These are phyloP conservation scores for Elysia crispata DNA, from an alignment of 2,888 invertebrate genomes.

Conservation along the genomic window DNA sequence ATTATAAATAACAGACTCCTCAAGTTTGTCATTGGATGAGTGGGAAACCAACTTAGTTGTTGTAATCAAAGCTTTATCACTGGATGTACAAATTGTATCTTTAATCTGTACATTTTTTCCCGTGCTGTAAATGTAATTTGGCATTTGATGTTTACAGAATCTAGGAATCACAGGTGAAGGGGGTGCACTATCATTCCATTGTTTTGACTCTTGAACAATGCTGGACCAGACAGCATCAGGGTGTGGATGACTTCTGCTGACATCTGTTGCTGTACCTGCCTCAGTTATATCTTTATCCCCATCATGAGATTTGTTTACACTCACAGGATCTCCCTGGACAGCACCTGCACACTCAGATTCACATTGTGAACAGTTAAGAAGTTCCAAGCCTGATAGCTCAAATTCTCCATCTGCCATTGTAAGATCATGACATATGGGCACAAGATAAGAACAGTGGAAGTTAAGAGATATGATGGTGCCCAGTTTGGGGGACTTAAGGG, in stretches of 20 bases:
- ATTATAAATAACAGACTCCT: too few relatives aligned
- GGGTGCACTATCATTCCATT: background rate
- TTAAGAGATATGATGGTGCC: conserved; percentile 37
- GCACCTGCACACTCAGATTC: background rate
- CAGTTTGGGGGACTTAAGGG: conserved; percentile 23
- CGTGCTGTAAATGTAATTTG: conserved; percentile 14
- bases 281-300: too few relatives aligned
- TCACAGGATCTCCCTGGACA: too few relatives aligned
- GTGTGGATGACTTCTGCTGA: too few relatives aligned
- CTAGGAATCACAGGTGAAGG: background rate
- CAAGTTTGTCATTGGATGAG: too few relatives aligned
- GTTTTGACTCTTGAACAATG: background rate
- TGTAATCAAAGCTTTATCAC: too few relatives aligned
- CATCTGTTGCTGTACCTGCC: too few relatives aligned
- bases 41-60: too few relatives aligned
- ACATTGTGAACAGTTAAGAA: conserved; percentile 3
- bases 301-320: too few relatives aligned
- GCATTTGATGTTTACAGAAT: conserved; percentile 15
- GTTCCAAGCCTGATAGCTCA: conserved; percentile 36
- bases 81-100: too few relatives aligned
- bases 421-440: conserved; percentile 44
- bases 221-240: too few relatives aligned
- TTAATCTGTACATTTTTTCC: background rate
- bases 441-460: conserved; percentile 41
- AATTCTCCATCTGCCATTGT: conserved; percentile 38